phyloP scores from a whole-genome alignment of 1,140 invertebrate species.

The Stegodyphus dumicola region DNA sequence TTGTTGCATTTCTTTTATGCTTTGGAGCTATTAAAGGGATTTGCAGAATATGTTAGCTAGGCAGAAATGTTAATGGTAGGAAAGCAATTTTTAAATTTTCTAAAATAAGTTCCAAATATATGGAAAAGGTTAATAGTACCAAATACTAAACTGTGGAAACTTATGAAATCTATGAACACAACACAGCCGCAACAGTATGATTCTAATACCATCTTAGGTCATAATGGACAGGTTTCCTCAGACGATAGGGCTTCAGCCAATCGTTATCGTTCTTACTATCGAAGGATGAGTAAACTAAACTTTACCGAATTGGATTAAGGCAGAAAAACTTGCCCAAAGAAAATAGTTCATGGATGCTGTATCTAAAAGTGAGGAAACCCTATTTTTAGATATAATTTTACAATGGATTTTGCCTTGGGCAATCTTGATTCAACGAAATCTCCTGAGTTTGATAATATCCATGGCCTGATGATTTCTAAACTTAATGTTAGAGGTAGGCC shows the following conservation, averaged over 20 bases:
- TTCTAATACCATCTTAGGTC: not conserved
- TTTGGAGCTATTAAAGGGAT: too few relatives aligned
- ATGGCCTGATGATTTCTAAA: slow-evolving; percentile 6
- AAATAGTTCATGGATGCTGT: not conserved
- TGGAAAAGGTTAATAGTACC: not conserved
- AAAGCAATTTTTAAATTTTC: too few relatives aligned
- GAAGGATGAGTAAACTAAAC: not conserved
- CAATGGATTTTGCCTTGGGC: not conserved
- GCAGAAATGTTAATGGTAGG: too few relatives aligned
- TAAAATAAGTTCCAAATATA: too few relatives aligned
- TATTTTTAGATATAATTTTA: not conserved
- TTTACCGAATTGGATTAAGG: not conserved
- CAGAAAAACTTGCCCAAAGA: not conserved
- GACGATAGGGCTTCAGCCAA: not conserved
- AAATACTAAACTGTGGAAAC: slow-evolving; percentile 20
- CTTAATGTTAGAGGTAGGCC: not conserved
- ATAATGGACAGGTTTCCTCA: not conserved
- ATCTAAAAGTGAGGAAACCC: not conserved
- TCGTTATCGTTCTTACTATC: not conserved
- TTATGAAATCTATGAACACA: slow-evolving; percentile 1
- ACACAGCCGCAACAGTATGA: slow-evolving; percentile 2
- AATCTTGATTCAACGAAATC: slow-evolving; percentile 1
- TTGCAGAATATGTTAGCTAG: too few relatives aligned
- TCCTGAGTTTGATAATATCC: not conserved
- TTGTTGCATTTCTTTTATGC: too few relatives aligned